Percentiles rank a stretch among this genome's conserved stretches.
These are phyloP conservation scores for Hypolimnas misippus DNA, from an alignment of 2,888 invertebrate genomes.

Conservation along the genomic window DNA sequence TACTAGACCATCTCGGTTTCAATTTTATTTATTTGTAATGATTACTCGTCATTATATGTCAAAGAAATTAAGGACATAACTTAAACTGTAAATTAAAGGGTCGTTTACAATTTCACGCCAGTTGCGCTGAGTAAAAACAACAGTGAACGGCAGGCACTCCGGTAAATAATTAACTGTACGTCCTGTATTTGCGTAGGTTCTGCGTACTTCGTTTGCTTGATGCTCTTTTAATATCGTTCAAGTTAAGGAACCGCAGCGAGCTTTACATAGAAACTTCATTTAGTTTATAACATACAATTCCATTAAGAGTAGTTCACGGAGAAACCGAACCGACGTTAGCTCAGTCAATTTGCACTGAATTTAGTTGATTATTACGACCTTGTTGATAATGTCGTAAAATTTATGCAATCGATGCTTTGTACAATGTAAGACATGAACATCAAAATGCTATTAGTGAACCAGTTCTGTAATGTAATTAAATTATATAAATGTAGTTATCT, in stretches of 20 bases:
- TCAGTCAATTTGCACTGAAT: constrained; percentile 8
- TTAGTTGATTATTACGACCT: constrained; percentile 12
- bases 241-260: constrained; percentile 50
- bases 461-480: constrained; percentile 12
- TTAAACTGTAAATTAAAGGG: constrained; percentile 7
- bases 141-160: constrained; percentile 41
- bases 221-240: constrained; percentile 58
- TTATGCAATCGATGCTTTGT: constrained; percentile 15
- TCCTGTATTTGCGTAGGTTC: constrained; percentile 48
- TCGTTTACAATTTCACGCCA: constrained; percentile 33
- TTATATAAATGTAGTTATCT: constrained; percentile 8
- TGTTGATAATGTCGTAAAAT: constrained; percentile 13
- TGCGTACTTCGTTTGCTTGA: constrained; percentile 46
- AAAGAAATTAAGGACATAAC: neutral
- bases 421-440: constrained; percentile 23
- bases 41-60: too few species aligned
- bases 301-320: constrained; percentile 34
- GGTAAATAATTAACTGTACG: constrained; percentile 54
- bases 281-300: constrained; percentile 51
- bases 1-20: too few species aligned
- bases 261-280: constrained; percentile 54
- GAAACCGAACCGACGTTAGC: constrained; percentile 15
- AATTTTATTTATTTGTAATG: too few species aligned
- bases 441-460: constrained; percentile 28
- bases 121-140: constrained; percentile 26